Base-by-base conservation (phyloP, 2,113 vertebrate genomes). In the Aepyceros melampus region DNA sequence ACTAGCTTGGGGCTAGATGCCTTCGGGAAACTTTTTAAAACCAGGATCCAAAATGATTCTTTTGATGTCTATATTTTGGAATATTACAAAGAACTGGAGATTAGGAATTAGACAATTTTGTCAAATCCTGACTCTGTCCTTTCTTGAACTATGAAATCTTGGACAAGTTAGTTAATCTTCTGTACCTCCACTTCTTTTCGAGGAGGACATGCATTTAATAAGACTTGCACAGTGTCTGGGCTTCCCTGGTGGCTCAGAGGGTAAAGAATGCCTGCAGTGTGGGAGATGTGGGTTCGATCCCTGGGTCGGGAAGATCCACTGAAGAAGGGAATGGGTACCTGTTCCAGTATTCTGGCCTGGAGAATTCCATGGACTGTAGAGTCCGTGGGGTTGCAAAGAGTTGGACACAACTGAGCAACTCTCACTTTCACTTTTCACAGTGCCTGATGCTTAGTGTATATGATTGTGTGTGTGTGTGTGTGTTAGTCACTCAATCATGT, bases 311-410 rank as follows among this genome's bases (percentile, higher is more conserved):
- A 71, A 71, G n/a, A 71, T 71, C 21, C 4, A 5, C 36, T 40
- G n/a, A 19, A 71, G 67, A 40, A 71, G 19, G 19, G n/a, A 40
- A 23, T 0, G 17, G 67, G 19, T 71, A 36, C n/a, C 67, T 5
- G n/a, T 19, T 36, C 67, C 67, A 71, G n/a, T 71, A 71, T 71
- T 36, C n/a, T 71, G n/a, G n/a, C 67, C 67, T 71, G n/a, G 67
- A 71, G 19, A 71, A 71, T 71, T 36, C n/a, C 64, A 67, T n/a
- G 64, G n/a, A 71, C 64, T 36, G 17, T 36, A 71, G n/a, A 71
- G 17, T 36, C 9, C 67, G 12, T 23, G 2, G 19, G n/a, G n/a
- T 71, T 0, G 0, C 4, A 11, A 33, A 64, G 67, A 71, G 67
- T 71, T 19, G 0, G 67, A 71, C n/a, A 23, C 5, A 2, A 71